Evolutionary conservation across 1,140 invertebrate species (phyloP).

Genomic region (Zelostemma sp.): DNA sequence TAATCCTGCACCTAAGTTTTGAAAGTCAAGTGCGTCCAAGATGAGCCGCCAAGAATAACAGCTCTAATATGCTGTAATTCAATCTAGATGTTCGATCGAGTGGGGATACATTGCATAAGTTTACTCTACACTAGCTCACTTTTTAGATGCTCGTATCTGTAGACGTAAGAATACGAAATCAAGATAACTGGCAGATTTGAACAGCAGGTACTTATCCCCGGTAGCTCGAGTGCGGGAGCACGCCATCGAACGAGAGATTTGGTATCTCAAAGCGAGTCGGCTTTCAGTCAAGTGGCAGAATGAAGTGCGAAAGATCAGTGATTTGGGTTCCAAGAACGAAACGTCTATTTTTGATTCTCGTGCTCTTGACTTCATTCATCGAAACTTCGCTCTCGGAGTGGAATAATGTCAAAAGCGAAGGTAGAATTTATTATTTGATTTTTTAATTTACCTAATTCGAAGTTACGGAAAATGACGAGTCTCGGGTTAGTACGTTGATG

Average conservation of each 20-base stretch:
- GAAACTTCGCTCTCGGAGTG: not conserved
- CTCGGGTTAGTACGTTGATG: too few species aligned
- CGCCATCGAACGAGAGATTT: too few species aligned
- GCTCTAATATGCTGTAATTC: not conserved
- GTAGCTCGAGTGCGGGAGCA: too few species aligned
- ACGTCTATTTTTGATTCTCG: not conserved
- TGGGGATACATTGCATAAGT: not conserved
- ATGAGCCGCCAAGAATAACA: not conserved
- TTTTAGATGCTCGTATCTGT: too few species aligned
- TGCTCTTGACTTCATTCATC: not conserved
- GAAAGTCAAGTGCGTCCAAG: not conserved
- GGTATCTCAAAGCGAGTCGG: too few species aligned
- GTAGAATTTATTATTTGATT: not conserved
- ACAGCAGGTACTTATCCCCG: too few species aligned
- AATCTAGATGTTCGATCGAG: not conserved
- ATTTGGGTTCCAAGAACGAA: not conserved
- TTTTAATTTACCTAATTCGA: not conserved
- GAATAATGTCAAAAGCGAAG: not conserved
- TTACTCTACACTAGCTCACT: too few species aligned
- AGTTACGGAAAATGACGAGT: not conserved
- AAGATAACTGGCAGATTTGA: too few species aligned
- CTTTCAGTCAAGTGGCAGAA: too few species aligned
- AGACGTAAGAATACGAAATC: too few species aligned
- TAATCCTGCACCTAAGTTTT: slow-evolving; percentile 1
- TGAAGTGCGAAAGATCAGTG: not conserved